These are phyloP conservation scores for Eriosoma lanigerum DNA, from an alignment of 1,140 invertebrate species.

Conservation along the genomic window DNA sequence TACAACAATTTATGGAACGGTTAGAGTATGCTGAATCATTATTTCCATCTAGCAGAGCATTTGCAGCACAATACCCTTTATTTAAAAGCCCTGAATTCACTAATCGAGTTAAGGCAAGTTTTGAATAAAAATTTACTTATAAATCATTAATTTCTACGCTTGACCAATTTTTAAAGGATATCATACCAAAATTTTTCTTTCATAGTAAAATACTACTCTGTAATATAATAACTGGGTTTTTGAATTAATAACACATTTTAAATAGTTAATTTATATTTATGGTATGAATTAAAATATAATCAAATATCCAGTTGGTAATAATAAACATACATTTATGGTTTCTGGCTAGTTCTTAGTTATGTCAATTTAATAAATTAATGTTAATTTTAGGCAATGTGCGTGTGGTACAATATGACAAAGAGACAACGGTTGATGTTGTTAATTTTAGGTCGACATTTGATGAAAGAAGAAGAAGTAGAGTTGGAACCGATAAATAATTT, in stretches of 20 bases:
- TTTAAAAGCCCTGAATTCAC: constrained; percentile 70
- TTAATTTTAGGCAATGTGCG: constrained; percentile 69
- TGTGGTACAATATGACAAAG: constrained; percentile 88
- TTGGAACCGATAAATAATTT: constrained; percentile 30
- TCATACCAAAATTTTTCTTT: no score
- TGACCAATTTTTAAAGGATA: no score
- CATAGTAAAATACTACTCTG: no score
- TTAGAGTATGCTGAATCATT: constrained; percentile 76
- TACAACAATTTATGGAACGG: constrained; percentile 70
- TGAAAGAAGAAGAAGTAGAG: constrained; percentile 51
- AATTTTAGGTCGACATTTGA: constrained; percentile 68
- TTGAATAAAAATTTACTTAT: neutral
- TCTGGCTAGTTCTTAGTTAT: neutral
- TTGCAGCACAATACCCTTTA: constrained; percentile 71
- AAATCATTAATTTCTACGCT: no score
- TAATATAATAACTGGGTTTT: no score
- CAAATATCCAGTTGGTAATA: no score
- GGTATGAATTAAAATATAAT: no score
- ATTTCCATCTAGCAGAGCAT: constrained; percentile 81
- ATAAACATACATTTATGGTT: no score
- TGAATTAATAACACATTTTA: no score
- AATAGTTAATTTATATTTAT: no score
- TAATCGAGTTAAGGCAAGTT: constrained; percentile 64
- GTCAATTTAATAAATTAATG: neutral
- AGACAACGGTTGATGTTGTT: constrained; percentile 79